Evolutionary conservation across 2,888 invertebrate genomes (phyloP), one percentile per base, ranked within the genome.

Genomic region (Zhuqinia jingwanae): DNA sequence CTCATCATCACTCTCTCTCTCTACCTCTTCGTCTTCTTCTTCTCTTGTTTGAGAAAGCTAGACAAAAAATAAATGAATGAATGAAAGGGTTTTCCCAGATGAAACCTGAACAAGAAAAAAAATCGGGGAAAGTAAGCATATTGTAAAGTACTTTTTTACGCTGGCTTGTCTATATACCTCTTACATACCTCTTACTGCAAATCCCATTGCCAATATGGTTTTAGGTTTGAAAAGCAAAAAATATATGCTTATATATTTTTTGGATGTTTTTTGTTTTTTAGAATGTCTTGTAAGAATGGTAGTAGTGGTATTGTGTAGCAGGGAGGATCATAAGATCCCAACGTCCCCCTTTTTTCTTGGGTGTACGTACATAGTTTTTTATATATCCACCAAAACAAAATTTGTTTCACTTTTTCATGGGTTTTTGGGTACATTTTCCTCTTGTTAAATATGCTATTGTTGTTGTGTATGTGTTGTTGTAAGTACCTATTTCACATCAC

Each of bases 281-380:
- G n/a, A n/a, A n/a, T n/a, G n/a, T n/a, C n/a, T n/a, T n/a, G n/a
- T n/a, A n/a, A n/a, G n/a, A n/a, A n/a, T n/a, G n/a, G n/a, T n/a
- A n/a, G n/a, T n/a, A n/a, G n/a, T n/a, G n/a, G n/a, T n/a, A n/a
- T n/a, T n/a, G n/a, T n/a, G n/a, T n/a, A n/a, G n/a, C n/a, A n/a
- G n/a, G n/a, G n/a, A 60, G 82, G 82, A 82, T 75, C 75, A 81
- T 27, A 27, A 82, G 75, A 82, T 82, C 75, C 30, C 70, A 81
- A 73, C 73, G 58, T 45, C 60, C 45, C 27, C 77, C 63, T 50
- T 47, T 22, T 53, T 25, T 70, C 45, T 75, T 70, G n/a, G n/a
- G n/a, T n/a, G n/a, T n/a, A n/a, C 36, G 36, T 36, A 36, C 36
- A 6, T 36, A 8, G 36, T 6, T 6, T 36, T 36, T 36, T 36